These are phyloP conservation scores for Geococcyx californianus DNA, from an alignment of 2,113 vertebrate species.

Conservation along the genomic window DNA sequence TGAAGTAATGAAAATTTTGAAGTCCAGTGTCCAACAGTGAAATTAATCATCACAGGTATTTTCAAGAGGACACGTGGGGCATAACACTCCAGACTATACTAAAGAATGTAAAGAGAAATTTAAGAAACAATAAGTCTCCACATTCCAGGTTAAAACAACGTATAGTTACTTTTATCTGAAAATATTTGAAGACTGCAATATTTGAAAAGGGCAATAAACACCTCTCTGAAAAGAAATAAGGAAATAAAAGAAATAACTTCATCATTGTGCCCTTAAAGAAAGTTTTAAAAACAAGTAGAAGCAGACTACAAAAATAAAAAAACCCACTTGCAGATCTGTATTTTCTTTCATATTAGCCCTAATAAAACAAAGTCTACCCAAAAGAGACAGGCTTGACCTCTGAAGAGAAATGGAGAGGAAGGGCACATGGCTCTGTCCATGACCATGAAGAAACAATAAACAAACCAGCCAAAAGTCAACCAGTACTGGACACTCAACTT, in stretches of 20 bases:
- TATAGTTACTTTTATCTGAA: not conserved
- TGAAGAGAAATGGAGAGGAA: not conserved
- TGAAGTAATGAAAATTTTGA: not conserved
- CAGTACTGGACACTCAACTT: not conserved
- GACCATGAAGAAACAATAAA: not conserved
- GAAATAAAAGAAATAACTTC: no score
- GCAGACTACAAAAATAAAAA: not conserved
- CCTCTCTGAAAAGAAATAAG: not conserved
- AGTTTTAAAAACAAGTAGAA: not conserved
- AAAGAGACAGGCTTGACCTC: not conserved
- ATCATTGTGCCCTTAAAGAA: not conserved
- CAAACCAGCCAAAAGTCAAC: not conserved
- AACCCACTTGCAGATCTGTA: not conserved
- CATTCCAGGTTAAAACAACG: not conserved
- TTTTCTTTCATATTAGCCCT: not conserved
- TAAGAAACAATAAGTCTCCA: not conserved
- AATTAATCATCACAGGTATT: not conserved
- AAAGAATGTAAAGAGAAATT: not conserved
- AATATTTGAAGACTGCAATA: not conserved
- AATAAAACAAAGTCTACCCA: not conserved
- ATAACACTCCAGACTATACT: not conserved
- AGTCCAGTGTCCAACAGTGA: not conserved
- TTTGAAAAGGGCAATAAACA: not conserved
- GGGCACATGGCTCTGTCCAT: not conserved
- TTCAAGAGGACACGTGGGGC: not conserved